These are phyloP conservation scores for Cynoglossus semilaevis DNA, from an alignment of 2,113 vertebrate species.

Conservation along the genomic window DNA sequence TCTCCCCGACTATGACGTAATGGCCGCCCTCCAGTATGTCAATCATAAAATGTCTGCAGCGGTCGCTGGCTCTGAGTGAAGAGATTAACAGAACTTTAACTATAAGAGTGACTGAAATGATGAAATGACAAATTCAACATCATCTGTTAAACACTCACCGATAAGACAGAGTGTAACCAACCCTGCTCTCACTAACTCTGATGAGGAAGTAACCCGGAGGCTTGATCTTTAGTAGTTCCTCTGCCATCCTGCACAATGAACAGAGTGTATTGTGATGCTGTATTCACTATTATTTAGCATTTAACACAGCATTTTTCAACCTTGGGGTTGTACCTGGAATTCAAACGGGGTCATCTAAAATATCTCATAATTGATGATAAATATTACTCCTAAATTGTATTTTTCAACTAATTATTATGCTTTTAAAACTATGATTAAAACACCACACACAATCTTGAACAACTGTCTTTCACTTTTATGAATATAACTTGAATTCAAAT, in stretches of 20 bases:
- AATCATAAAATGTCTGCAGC: constrained; percentile 83
- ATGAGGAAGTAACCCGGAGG: constrained; percentile 81
- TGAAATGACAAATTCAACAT: neutral
- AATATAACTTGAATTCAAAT: too few species aligned
- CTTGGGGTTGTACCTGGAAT: too few species aligned
- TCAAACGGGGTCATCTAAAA: too few species aligned
- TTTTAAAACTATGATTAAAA: too few species aligned
- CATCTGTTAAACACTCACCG: constrained; percentile 66
- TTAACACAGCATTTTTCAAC: too few species aligned
- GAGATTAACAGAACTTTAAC: neutral
- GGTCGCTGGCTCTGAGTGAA: constrained; percentile 55
- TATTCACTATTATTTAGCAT: too few species aligned
- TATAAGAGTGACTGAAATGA: neutral
- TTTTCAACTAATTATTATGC: too few species aligned
- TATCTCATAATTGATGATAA: too few species aligned
- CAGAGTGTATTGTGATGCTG: too few species aligned
- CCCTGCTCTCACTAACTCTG: constrained; percentile 81
- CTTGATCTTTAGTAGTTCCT: constrained; percentile 73
- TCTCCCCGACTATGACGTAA: constrained; percentile 73
- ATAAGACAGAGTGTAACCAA: constrained; percentile 83
- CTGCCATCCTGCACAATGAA: constrained; percentile 69
- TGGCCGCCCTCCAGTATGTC: constrained; percentile 65
- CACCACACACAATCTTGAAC: too few species aligned
- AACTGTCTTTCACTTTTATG: too few species aligned
- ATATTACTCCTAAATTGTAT: too few species aligned